phyloP scores from a whole-genome alignment of 1,140 invertebrate genomes.

The Cydia splendana region DNA sequence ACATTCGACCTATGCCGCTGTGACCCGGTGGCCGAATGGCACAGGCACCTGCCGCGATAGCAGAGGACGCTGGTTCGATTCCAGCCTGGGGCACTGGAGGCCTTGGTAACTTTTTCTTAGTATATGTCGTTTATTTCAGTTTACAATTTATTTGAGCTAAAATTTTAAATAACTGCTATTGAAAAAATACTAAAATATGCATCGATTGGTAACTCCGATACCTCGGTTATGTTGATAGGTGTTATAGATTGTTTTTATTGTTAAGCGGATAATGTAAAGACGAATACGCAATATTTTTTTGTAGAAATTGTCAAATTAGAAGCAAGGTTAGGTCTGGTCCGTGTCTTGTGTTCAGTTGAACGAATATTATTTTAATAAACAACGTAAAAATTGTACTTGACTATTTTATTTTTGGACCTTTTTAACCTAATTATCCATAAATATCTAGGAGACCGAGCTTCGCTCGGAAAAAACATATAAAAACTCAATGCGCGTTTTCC shows the following conservation, averaged over 20 bases:
- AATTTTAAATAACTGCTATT: not conserved
- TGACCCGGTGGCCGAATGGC: no score
- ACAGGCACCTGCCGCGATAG: no score
- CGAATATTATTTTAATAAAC: conserved; percentile 80
- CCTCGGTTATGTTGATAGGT: conserved; percentile 77
- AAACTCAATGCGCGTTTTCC: no score
- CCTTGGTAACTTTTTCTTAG: no score
- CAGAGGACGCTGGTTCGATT: no score
- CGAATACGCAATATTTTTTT: conserved; percentile 53
- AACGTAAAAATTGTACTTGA: conserved; percentile 71
- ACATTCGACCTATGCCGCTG: no score
- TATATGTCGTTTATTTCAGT: no score
- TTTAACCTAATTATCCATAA: not conserved
- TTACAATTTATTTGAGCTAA: no score
- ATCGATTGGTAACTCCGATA: conserved; percentile 50
- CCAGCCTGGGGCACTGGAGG: no score
- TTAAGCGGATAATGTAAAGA: conserved; percentile 72
- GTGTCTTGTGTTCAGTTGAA: conserved; percentile 77
- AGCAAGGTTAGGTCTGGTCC: conserved; percentile 77
- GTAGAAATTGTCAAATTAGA: conserved; percentile 73
- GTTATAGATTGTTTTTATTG: conserved; percentile 79
- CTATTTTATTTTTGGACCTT: conserved; percentile 48
- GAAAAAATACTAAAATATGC: not conserved
- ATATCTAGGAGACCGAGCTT: no score
- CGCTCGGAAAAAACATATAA: no score